phyloP scores from a whole-genome alignment of 2,113 vertebrate species.

The Ceratotherium simum region DNA sequence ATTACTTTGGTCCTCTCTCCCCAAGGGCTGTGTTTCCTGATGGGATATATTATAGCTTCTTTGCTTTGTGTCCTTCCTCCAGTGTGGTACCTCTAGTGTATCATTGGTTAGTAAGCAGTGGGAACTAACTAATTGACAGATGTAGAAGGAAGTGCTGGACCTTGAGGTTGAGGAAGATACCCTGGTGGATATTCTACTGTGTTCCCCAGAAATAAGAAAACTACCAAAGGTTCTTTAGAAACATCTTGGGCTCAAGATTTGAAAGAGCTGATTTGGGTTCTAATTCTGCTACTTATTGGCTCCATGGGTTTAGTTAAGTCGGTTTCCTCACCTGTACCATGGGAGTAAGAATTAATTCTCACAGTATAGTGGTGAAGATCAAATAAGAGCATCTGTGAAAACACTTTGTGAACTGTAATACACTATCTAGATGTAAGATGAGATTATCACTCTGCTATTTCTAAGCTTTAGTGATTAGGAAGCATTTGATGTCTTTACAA shows the following conservation, averaged over 20 bases:
- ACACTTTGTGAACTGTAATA: constrained; percentile 20
- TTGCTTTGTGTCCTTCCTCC: constrained; percentile 34
- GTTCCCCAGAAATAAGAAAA: constrained; percentile 44
- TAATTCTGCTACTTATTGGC: constrained; percentile 21
- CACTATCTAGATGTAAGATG: not conserved
- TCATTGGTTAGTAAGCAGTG: not conserved
- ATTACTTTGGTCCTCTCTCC: constrained; percentile 6
- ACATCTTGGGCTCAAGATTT: constrained; percentile 4
- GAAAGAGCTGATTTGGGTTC: constrained; percentile 37
- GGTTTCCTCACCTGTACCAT: not conserved
- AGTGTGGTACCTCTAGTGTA: not conserved
- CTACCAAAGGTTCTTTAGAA: constrained; percentile 3
- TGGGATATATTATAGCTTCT: not conserved
- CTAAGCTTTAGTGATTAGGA: constrained; percentile 32
- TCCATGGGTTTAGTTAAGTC: constrained; percentile 42
- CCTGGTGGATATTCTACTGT: not conserved
- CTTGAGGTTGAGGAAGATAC: constrained; percentile 1
- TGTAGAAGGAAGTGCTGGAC: not conserved
- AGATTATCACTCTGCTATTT: constrained; percentile 18
- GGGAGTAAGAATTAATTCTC: constrained; percentile 46
- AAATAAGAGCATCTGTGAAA: constrained; percentile 59
- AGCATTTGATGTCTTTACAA: constrained; percentile 39
- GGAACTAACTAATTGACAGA: not conserved
- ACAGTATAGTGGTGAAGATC: not conserved
- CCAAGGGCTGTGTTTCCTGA: not conserved